Percentiles rank a stretch among this genome's conserved stretches.
Evolutionary conservation across 2,888 invertebrate genomes (phyloP).

Genomic region (Electrophaes corylata): DNA sequence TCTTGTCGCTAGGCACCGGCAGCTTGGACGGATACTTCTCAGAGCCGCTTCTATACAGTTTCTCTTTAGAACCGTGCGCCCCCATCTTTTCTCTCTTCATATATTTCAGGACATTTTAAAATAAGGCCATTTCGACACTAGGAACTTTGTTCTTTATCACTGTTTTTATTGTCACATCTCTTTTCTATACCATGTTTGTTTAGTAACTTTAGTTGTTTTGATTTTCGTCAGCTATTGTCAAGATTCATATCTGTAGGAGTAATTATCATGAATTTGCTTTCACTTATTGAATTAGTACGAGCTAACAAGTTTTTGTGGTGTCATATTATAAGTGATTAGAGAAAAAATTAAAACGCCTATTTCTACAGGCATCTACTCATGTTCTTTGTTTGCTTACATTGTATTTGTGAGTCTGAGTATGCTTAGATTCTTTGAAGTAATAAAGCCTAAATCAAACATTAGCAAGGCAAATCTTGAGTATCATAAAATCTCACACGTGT

Average conservation of each 20-base stretch:
- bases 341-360: no score
- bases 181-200: constrained; percentile 42
- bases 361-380: no score
- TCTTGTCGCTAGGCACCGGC: constrained; percentile 82
- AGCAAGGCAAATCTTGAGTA: constrained; percentile 15
- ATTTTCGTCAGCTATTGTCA: constrained; percentile 47
- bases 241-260: constrained; percentile 40
- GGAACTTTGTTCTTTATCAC: constrained; percentile 55
- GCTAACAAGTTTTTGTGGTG: constrained; percentile 40
- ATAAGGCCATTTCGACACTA: constrained; percentile 50
- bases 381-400: background rate
- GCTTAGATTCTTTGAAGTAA: constrained; percentile 7
- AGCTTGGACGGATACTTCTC: constrained; percentile 85
- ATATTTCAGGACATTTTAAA: constrained; percentile 60
- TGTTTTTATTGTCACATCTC: constrained; percentile 56
- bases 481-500: constrained; percentile 54
- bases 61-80: constrained; percentile 91
- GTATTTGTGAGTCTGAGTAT: background rate
- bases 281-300: constrained; percentile 1
- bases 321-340: constrained; percentile 50
- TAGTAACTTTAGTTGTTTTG: constrained; percentile 37
- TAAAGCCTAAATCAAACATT: constrained; percentile 14
- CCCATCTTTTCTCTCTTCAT: constrained; percentile 86
- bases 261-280: constrained; percentile 26
- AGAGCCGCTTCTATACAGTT: constrained; percentile 87